Evolutionary conservation across 2,113 vertebrate genomes (phyloP).

Genomic region (Lamprotornis superbus): DNA sequence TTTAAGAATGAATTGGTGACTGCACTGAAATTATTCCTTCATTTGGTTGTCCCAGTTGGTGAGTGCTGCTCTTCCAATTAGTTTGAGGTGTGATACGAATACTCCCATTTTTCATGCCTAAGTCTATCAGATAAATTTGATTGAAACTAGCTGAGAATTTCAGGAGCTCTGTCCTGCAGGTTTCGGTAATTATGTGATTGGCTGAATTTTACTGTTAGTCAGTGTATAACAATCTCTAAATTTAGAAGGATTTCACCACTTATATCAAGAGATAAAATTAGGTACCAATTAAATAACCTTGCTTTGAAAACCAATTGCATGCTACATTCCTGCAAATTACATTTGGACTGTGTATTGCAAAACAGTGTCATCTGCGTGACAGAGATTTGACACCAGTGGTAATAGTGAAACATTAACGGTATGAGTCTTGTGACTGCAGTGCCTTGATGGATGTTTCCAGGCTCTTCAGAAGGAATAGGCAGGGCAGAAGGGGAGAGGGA

Average conservation of each 20-base stretch:
- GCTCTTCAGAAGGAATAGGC: neutral
- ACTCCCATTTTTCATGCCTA: neutral
- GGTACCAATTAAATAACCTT: neutral
- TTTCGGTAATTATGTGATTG: neutral
- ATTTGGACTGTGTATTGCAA: neutral
- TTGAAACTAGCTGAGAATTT: neutral
- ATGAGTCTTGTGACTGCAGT: neutral
- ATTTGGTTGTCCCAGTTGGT: neutral
- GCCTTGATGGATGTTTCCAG: neutral
- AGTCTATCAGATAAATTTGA: neutral
- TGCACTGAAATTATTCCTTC: neutral
- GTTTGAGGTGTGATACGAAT: neutral
- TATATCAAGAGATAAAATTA: neutral
- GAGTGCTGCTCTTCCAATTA: neutral
- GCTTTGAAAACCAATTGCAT: neutral
- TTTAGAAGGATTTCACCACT: neutral
- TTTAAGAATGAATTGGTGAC: neutral
- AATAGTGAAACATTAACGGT: rapidly evolving
- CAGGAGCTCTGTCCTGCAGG: neutral
- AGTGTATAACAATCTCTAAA: neutral
- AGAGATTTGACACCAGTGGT: neutral
- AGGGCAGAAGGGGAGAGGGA: neutral
- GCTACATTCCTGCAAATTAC: neutral
- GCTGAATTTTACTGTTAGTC: neutral
- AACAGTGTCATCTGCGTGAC: neutral